A percentile compares a stretch with the other conserved stretches of the same genome.
Evolutionary conservation across 2,797 vertebrate species (phyloP).

Genomic region (Nannoperca obscura): DNA sequence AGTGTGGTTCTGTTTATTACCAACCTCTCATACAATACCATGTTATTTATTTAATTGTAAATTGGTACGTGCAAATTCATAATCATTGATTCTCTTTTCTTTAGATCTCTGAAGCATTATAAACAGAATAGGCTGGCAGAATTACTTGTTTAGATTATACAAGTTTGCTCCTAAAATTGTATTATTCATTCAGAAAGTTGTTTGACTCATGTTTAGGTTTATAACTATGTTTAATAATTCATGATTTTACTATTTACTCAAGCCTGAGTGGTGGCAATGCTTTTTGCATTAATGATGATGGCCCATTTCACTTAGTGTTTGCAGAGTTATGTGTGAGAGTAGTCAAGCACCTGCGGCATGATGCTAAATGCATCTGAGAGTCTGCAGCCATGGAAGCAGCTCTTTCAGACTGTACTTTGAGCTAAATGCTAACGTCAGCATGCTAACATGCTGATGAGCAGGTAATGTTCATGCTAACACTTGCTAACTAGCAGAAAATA

Average conservation of each 20-base stretch:
- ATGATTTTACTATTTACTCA: constrained; percentile 54
- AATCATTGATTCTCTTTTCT: neutral
- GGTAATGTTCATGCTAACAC: neutral
- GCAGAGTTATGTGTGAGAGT: constrained; percentile 15
- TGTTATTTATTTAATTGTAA: neutral
- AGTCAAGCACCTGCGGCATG: constrained; percentile 20
- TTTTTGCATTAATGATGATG: constrained; percentile 69
- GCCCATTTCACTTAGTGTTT: constrained; percentile 49
- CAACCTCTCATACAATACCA: neutral
- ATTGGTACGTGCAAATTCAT: neutral
- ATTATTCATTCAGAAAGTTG: constrained; percentile 57
- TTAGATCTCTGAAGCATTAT: neutral
- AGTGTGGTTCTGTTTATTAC: neutral
- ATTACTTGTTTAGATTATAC: neutral
- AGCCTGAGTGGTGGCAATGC: constrained; percentile 53
- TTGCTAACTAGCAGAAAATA: neutral
- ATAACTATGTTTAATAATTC: constrained; percentile 61
- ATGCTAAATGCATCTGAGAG: constrained; percentile 4
- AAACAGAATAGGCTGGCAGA: neutral
- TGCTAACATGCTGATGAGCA: neutral
- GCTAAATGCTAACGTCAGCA: neutral
- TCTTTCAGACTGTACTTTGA: constrained; percentile 10
- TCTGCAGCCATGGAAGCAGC: neutral
- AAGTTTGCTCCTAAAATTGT: constrained; percentile 42
- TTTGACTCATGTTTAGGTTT: constrained; percentile 53